Conservation (phyloP, 2,113 vertebrate genomes). For the Eulemur macaco region DNA sequence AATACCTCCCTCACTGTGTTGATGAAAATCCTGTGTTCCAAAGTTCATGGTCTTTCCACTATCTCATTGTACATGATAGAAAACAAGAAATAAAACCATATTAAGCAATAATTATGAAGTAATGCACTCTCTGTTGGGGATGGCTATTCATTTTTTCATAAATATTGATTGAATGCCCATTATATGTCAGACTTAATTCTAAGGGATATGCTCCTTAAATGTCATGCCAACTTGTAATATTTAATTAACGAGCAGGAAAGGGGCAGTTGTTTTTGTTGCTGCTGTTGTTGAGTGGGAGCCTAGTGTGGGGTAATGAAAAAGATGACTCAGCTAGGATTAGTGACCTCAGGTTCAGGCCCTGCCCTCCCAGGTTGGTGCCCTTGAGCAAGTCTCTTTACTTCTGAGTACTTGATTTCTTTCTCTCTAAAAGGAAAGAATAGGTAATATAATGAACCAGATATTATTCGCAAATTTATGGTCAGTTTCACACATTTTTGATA, state of each 20-base stretch:
- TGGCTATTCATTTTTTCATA: constrained; percentile 9
- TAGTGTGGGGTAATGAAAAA: not conserved
- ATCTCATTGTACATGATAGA: not conserved
- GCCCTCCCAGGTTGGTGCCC: not conserved
- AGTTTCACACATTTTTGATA: not conserved
- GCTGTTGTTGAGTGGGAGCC: not conserved
- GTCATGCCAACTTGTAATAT: not conserved
- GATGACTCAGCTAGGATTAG: not conserved
- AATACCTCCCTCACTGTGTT: not conserved
- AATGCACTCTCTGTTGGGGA: not conserved
- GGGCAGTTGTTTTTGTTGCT: fast-evolving
- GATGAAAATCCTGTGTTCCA: not conserved
- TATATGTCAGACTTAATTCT: constrained; percentile 18
- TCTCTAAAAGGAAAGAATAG: not conserved
- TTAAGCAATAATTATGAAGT: not conserved
- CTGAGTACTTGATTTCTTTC: not conserved
- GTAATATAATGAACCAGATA: not conserved
- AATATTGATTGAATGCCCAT: not conserved
- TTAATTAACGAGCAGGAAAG: not conserved
- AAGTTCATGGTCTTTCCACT: not conserved
- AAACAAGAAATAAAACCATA: not conserved
- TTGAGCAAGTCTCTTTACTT: not conserved
- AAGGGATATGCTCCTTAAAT: not conserved
- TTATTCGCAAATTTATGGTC: not conserved
- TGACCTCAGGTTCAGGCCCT: not conserved